These are phyloP conservation scores for Megaceryle alcyon DNA, from an alignment of 2,797 vertebrate genomes.

Conservation along the genomic window DNA sequence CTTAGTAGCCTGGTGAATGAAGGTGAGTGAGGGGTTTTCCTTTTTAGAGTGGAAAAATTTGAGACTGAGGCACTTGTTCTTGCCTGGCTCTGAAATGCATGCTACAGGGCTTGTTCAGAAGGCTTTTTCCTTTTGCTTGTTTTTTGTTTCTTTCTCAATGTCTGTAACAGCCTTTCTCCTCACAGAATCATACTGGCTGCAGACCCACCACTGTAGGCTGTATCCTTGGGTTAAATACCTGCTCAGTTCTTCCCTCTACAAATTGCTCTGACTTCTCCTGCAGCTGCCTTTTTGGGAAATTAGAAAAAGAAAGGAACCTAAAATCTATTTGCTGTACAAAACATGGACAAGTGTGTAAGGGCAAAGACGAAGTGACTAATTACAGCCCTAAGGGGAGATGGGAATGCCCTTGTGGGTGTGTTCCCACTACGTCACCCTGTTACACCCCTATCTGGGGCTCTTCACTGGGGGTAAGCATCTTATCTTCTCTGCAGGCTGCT, in stretches of 20 bases:
- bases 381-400: background rate
- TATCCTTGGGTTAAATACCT: background rate
- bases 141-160: background rate
- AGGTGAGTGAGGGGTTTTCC: background rate
- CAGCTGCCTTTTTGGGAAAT: background rate
- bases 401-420: background rate
- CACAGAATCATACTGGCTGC: background rate
- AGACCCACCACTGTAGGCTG: background rate
- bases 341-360: background rate
- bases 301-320: background rate
- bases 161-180: background rate
- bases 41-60: background rate
- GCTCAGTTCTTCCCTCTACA: background rate
- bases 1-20: background rate
- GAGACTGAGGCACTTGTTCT: background rate
- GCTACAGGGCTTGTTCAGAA: background rate
- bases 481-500: background rate
- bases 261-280: background rate
- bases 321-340: background rate
- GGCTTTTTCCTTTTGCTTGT: background rate
- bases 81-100: background rate
- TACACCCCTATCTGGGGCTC: background rate
- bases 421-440: background rate
- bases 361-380: background rate
- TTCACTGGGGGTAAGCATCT: background rate